Conservation (phyloP, 2,888 invertebrate species). For the Malacosoma neustria region DNA sequence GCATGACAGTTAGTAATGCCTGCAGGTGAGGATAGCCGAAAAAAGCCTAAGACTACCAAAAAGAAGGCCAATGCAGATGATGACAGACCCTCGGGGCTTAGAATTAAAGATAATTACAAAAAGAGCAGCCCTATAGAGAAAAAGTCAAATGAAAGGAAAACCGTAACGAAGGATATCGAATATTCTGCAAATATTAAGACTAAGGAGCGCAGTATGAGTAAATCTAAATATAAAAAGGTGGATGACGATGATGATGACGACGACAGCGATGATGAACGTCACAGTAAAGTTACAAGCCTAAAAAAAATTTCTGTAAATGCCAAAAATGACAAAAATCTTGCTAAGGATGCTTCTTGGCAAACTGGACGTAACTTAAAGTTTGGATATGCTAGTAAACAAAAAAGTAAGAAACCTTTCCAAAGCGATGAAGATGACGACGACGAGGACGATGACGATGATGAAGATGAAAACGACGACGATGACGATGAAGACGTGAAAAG, state of each 20-base stretch:
- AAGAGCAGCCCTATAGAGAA: constrained; percentile 21
- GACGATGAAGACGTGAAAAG: constrained; percentile 50
- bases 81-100: constrained; percentile 51
- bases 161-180: constrained; percentile 46
- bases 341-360: constrained; percentile 25
- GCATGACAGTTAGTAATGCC: constrained; percentile 77
- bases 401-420: constrained; percentile 18
- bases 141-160: constrained; percentile 35
- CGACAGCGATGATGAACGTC: constrained; percentile 31
- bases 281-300: constrained; percentile 22
- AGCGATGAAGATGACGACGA: constrained; percentile 60
- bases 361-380: constrained; percentile 29
- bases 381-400: constrained; percentile 23
- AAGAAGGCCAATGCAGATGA: constrained; percentile 70
- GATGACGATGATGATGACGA: constrained; percentile 40
- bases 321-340: constrained; percentile 22
- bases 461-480: constrained; percentile 53
- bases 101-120: constrained; percentile 27
- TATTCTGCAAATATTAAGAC: constrained; percentile 27
- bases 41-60: constrained; percentile 62
- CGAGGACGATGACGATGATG: constrained; percentile 60
- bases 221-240: constrained; percentile 12
- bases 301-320: no score
- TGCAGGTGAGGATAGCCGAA: constrained; percentile 74
- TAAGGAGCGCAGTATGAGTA: constrained; percentile 10